Percentiles rank a stretch among this genome's conserved stretches.
Conservation (phyloP, 2,797 vertebrate species). For the Enteromius afrohamiltoni region DNA sequence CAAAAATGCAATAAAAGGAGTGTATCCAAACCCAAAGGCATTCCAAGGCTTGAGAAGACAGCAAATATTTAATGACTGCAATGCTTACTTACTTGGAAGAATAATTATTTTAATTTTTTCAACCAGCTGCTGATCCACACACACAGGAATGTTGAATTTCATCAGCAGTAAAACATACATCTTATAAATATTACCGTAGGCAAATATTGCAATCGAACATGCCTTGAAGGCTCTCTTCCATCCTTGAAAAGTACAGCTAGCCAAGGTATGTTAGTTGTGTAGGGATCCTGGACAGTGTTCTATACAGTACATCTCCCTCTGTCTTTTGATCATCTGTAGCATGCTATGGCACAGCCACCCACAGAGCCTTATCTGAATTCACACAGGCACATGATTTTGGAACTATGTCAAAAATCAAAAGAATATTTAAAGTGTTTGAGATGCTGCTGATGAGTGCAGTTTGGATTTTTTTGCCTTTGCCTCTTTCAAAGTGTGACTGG, state of each 20-base stretch:
- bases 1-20: not conserved
- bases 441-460: slow-evolving; percentile 28
- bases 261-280: not conserved
- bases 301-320: not conserved
- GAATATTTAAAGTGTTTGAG: slow-evolving; percentile 38
- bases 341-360: slow-evolving; percentile 10
- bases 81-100: not conserved
- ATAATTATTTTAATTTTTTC: not conserved
- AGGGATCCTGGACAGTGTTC: not conserved
- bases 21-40: not conserved
- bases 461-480: slow-evolving; percentile 16
- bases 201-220: not conserved
- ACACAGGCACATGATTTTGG: slow-evolving; percentile 13
- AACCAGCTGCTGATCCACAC: not conserved
- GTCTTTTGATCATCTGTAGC: slow-evolving; percentile 30
- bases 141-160: not conserved
- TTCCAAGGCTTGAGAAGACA: not conserved
- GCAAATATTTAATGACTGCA: no score
- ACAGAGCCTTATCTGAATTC: slow-evolving; percentile 15
- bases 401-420: slow-evolving; percentile 41
- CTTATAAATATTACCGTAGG: not conserved
- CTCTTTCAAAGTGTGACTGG: slow-evolving; percentile 1
- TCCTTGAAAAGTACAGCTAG: not conserved
- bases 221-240: not conserved
- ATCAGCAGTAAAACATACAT: not conserved